Conservation (phyloP, 2,113 vertebrate genomes). For the Colinus virginianus region DNA sequence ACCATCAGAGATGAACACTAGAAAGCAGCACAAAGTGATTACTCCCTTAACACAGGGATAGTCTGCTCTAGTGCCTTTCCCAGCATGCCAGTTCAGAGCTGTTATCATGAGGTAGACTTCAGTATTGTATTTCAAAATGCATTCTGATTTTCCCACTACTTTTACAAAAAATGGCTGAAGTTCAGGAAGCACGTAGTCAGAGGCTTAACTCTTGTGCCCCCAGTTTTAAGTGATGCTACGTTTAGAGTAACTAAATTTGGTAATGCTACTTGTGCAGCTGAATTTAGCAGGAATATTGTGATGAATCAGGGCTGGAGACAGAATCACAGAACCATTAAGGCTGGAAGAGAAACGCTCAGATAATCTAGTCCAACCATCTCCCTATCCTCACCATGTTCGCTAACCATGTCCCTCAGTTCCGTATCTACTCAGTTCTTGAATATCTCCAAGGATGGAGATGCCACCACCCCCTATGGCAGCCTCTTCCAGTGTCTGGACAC, state of each 20-base stretch:
- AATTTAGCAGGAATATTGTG: background rate
- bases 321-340: too few relatives aligned
- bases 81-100: slow-evolving; percentile 34
- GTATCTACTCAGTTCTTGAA: too few relatives aligned
- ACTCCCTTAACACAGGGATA: background rate
- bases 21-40: slow-evolving; percentile 57
- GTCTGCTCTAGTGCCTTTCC: slow-evolving; percentile 43
- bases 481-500: too few relatives aligned
- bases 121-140: slow-evolving; percentile 37
- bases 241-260: background rate
- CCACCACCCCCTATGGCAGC: too few relatives aligned
- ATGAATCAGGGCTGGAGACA: background rate
- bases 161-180: slow-evolving; percentile 27
- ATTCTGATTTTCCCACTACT: slow-evolving; percentile 26
- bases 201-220: background rate
- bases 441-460: too few relatives aligned
- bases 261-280: background rate
- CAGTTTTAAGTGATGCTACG: slow-evolving; percentile 9
- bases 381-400: too few relatives aligned
- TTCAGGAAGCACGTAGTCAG: background rate
- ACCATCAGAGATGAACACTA: slow-evolving; percentile 46
- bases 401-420: too few relatives aligned
- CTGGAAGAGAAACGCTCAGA: too few relatives aligned
- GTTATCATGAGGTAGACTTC: slow-evolving; percentile 32
- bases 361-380: too few relatives aligned